Evolutionary conservation across 2,113 vertebrate genomes (phyloP), one percentile per base, ranked within the genome.

Genomic region (Poecilia latipinna): DNA sequence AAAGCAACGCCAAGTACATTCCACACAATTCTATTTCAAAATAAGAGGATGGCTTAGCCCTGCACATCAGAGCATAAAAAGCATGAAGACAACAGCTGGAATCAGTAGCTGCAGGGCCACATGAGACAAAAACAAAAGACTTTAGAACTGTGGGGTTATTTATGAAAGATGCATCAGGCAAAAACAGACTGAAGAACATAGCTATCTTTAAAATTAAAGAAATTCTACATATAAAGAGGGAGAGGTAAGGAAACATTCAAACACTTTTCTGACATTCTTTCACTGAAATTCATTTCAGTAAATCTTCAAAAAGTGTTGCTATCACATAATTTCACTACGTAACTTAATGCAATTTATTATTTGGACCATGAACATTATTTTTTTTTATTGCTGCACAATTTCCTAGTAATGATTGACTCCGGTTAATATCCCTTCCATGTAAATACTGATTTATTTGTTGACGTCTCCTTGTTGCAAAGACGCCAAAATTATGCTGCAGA

Each of bases 1-100:
- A 82, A 73, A 73, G 77, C 82, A 78, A 78, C 78, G 75, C 85
- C 85, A 72, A 81, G 44, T 61, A 61, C 62, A 86, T 78, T 67
- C 12, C 42, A 48, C 13, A 82, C 68, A 54, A 5, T 51, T 44
- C 32, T 1, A 17, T 61, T 80, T 75, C 39, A 39, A 71, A 82
- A 84, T 42, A 68, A 77, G 75, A 68, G 29, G 54, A 65, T 37
- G 51, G 74, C 33, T 61, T 68, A 84, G 80, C 69, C 0, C 64
- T 67, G 70, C 57, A 68, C 69, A 80, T 76, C 72, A 42, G 35
- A 74, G 73, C 65, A 75, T 73, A 44, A 82, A 80, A 80, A 73
- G 74, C 57, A 71, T 61, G 37, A 7, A 26, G n/a, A 57, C 39
- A 78, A 57, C 35, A 48, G 79, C 51, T 54, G 33, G 15, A 68